phyloP scores from a whole-genome alignment of 2,797 vertebrate genomes.

The Malurus leucopterus region DNA sequence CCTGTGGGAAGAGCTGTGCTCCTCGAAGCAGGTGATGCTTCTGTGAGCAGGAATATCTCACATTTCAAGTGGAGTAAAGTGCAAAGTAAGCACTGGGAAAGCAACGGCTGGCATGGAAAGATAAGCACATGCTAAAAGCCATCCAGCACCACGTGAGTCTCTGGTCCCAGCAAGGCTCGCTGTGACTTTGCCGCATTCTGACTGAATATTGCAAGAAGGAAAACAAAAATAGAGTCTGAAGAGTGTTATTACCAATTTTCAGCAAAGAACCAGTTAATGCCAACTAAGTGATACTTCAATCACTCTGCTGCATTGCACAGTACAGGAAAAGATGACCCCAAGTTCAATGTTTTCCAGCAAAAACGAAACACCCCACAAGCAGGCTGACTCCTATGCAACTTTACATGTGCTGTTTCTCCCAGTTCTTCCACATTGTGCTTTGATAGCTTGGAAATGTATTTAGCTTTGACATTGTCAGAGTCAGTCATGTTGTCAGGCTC shows the following conservation, averaged over 20 bases:
- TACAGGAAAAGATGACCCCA: fast-evolving
- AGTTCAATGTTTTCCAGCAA: neutral
- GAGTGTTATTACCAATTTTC: neutral
- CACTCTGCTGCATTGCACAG: neutral
- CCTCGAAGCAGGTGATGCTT: neutral
- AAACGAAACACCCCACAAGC: neutral
- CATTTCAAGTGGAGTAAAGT: neutral
- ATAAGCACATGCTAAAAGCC: neutral
- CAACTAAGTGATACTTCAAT: neutral
- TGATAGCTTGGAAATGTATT: neutral
- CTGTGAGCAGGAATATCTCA: neutral
- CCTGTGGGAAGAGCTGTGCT: neutral
- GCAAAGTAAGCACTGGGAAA: neutral
- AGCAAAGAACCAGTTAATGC: neutral
- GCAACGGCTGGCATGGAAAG: neutral
- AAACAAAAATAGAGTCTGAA: neutral
- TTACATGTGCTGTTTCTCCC: neutral
- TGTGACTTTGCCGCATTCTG: neutral
- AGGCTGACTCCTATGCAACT: neutral
- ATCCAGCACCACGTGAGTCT: neutral
- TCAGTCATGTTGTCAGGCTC: neutral
- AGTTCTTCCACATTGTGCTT: neutral
- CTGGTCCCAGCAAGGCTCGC: neutral
- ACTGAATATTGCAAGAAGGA: neutral
- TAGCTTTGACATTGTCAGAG: neutral